A percentile compares a stretch with the other conserved stretches of the same genome.
Conservation (phyloP, 2,797 vertebrate species). For the Halcyon chelicuti region DNA sequence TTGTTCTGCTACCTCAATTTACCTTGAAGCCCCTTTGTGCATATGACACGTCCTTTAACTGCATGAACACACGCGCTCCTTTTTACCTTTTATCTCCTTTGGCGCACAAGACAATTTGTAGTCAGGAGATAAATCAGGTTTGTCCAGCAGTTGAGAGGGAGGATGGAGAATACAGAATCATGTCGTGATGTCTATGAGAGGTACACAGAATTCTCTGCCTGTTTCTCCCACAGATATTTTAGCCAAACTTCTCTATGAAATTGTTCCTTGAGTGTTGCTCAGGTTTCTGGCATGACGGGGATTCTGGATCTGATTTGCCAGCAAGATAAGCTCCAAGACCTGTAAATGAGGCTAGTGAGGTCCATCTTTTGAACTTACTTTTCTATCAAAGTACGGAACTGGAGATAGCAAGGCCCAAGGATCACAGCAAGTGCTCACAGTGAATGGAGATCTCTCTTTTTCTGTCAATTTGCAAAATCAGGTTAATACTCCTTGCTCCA, state of each 20-base stretch:
- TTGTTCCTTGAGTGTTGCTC: not conserved
- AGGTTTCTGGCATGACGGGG: not conserved
- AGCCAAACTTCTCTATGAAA: not conserved
- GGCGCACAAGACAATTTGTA: not conserved
- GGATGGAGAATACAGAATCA: not conserved
- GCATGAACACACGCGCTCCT: rapidly evolving
- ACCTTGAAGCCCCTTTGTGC: not conserved
- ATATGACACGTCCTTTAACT: not conserved
- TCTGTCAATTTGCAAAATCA: not conserved
- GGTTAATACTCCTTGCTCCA: not conserved
- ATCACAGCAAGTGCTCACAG: not conserved
- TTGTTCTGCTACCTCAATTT: not conserved
- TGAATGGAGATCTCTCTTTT: not conserved
- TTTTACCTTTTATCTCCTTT: not conserved
- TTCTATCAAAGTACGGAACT: not conserved
- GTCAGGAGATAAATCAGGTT: not conserved
- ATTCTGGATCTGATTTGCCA: not conserved
- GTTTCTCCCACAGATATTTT: not conserved
- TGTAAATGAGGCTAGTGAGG: not conserved
- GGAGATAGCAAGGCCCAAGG: not conserved
- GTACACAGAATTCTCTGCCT: not conserved
- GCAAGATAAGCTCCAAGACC: not conserved
- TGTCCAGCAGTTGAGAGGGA: not conserved
- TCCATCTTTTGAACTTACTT: not conserved
- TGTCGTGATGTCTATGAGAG: not conserved